These are phyloP conservation scores for Leptinotarsa peninsularis DNA, from an alignment of 2,888 invertebrate species.

Conservation along the genomic window DNA sequence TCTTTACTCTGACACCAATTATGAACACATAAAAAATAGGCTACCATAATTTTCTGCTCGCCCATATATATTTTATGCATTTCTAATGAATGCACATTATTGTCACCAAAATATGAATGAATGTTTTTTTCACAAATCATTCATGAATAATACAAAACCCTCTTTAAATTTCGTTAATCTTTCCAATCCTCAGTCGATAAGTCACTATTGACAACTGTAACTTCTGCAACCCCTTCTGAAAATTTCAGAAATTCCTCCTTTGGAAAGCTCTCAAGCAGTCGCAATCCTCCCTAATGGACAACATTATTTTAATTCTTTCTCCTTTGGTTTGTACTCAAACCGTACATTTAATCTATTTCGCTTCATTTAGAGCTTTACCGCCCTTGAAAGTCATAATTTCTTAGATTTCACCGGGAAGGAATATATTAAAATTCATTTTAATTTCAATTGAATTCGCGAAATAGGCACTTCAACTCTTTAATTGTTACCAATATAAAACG, in stretches of 20 bases:
- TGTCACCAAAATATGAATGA: too few relatives aligned
- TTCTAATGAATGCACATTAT: too few relatives aligned
- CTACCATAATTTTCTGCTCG: too few relatives aligned
- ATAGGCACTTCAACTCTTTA: slow-evolving; percentile 13
- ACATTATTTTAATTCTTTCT: slow-evolving; percentile 20
- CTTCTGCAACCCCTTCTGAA: background rate
- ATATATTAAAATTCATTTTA: slow-evolving; percentile 17
- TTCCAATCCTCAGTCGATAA: background rate
- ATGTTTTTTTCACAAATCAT: too few relatives aligned
- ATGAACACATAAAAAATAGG: too few relatives aligned
- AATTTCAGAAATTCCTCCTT: background rate
- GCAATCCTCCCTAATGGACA: slow-evolving; percentile 13
- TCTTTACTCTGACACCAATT: too few relatives aligned
- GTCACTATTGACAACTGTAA: background rate
- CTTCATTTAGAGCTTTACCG: slow-evolving; percentile 19
- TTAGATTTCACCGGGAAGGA: background rate
- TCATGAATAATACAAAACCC: too few relatives aligned
- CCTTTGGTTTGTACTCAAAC: slow-evolving; percentile 10
- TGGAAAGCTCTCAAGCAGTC: slow-evolving; percentile 2
- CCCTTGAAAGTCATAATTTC: slow-evolving; percentile 8
- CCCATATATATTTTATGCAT: too few relatives aligned
- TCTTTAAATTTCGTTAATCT: background rate
- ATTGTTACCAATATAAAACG: slow-evolving; percentile 6
- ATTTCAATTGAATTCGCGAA: slow-evolving; percentile 17
- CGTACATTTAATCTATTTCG: slow-evolving; percentile 12